Percentiles rank a stretch among this genome's conserved stretches.
Conservation (phyloP, 2,113 vertebrate genomes). For the Ceyx cyanopectus region DNA sequence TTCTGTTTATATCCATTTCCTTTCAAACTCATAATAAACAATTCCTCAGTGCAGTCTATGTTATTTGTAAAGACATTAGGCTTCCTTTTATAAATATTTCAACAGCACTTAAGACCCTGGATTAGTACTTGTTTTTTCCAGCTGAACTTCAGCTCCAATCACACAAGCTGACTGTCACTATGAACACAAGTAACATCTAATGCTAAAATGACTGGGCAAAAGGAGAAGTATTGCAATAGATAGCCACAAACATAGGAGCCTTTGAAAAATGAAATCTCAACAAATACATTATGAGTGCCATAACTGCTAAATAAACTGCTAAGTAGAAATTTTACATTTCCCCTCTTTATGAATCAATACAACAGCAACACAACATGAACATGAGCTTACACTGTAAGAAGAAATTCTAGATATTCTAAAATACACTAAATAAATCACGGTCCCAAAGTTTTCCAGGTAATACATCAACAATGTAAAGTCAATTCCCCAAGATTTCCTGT, state of each 20-base stretch:
- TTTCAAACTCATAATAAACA: background rate
- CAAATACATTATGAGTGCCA: background rate
- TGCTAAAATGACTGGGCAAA: background rate
- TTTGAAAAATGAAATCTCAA: background rate
- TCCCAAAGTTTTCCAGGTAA: background rate
- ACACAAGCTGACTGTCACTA: background rate
- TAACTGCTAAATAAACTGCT: background rate
- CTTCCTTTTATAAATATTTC: background rate
- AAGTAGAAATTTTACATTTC: background rate
- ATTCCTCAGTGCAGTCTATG: background rate
- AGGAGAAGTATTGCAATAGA: background rate
- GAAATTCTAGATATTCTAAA: background rate
- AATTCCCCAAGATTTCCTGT: background rate
- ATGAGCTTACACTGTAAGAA: background rate
- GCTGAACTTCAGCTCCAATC: background rate
- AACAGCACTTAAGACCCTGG: background rate
- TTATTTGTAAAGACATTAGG: background rate
- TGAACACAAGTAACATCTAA: background rate
- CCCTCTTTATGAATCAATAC: background rate
- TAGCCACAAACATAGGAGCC: background rate
- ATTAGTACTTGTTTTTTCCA: background rate
- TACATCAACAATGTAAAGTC: background rate
- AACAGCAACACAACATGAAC: background rate
- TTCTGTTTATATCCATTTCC: background rate
- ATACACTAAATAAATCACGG: background rate